These are phyloP conservation scores for Gastrophysa polygoni DNA, from an alignment of 2,888 invertebrate genomes.

Conservation along the genomic window DNA sequence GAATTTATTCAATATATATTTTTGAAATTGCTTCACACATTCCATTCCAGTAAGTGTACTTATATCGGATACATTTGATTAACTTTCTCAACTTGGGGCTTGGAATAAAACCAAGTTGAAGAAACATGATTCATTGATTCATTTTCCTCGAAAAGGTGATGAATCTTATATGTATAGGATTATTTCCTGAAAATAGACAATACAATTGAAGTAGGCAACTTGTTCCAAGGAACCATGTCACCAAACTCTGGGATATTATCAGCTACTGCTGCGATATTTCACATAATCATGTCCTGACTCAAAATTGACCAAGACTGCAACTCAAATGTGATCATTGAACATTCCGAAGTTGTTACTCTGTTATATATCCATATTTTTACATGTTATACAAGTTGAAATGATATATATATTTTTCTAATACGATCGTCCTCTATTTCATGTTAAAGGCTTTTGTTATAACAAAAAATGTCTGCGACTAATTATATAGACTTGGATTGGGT, in stretches of 20 bases:
- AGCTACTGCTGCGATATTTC: slow-evolving; percentile 8
- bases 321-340: slow-evolving; percentile 38
- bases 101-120: no score
- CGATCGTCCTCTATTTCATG: slow-evolving; percentile 37
- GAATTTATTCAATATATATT: neutral
- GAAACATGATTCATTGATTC: no score
- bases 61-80: no score
- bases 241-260: slow-evolving; percentile 23
- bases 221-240: neutral
- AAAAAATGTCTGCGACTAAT: slow-evolving; percentile 53
- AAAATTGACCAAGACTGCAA: slow-evolving; percentile 30
- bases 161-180: neutral
- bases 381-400: slow-evolving; percentile 27
- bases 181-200: neutral
- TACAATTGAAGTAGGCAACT: neutral
- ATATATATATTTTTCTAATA: slow-evolving; percentile 37
- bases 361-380: slow-evolving; percentile 25
- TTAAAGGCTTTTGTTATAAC: slow-evolving; percentile 54
- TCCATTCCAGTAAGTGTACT: no score
- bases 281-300: slow-evolving; percentile 8
- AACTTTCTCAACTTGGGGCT: no score
- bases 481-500: slow-evolving; percentile 47
- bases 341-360: slow-evolving; percentile 43
- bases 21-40: no score
- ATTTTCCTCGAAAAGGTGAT: no score